Conservation (phyloP, 2,113 vertebrate species). For the Poeciliopsis occidentalis region DNA sequence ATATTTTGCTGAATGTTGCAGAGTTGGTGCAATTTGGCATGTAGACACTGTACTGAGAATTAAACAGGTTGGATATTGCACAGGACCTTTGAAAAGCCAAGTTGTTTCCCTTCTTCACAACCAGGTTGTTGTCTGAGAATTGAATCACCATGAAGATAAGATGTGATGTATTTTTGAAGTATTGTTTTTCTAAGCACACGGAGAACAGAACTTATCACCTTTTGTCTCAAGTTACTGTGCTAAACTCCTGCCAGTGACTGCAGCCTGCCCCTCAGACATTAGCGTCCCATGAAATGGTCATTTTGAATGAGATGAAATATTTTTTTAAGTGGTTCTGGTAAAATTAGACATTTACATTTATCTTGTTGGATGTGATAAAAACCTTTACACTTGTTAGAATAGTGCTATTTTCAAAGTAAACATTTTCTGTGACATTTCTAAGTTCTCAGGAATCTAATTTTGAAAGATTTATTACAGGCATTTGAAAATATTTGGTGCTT, state of each 20-base stretch:
- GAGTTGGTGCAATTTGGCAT: slow-evolving; percentile 49
- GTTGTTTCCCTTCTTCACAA: slow-evolving; percentile 42
- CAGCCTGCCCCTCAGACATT: slow-evolving; percentile 33
- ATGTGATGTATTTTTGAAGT: background rate
- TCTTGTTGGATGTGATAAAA: slow-evolving; percentile 13
- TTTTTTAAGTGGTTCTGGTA: background rate
- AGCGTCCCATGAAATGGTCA: background rate
- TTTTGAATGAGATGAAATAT: slow-evolving; percentile 8
- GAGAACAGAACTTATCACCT: slow-evolving; percentile 19
- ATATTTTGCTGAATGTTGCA: slow-evolving; percentile 23
- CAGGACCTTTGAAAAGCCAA: slow-evolving; percentile 27
- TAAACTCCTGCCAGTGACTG: slow-evolving; percentile 52
- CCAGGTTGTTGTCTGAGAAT: slow-evolving; percentile 21
- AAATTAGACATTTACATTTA: slow-evolving; percentile 14
- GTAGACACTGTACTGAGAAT: slow-evolving; percentile 37
- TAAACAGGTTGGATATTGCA: slow-evolving; percentile 18
- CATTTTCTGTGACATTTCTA: slow-evolving; percentile 19
- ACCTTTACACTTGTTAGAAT: slow-evolving; percentile 21
- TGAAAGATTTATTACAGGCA: slow-evolving; percentile 21
- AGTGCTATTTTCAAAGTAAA: slow-evolving; percentile 23
- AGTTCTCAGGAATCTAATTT: slow-evolving; percentile 54
- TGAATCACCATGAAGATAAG: slow-evolving; percentile 5
- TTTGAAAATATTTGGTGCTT: slow-evolving; percentile 38
- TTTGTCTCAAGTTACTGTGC: slow-evolving; percentile 25
- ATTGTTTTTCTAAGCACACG: background rate